These are phyloP conservation scores for Aradus depressus DNA, from an alignment of 2,888 invertebrate genomes.

Conservation along the genomic window DNA sequence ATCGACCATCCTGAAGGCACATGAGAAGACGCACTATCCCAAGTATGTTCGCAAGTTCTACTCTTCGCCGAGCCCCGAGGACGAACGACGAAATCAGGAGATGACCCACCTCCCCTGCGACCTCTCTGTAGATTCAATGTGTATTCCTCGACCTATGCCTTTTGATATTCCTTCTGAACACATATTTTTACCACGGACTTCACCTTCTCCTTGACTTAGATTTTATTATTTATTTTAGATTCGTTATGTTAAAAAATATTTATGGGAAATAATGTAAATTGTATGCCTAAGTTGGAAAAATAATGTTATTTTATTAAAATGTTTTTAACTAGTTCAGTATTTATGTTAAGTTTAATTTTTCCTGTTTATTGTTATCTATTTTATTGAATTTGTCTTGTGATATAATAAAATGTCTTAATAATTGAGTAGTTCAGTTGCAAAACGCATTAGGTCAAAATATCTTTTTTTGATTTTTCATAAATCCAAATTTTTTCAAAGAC, in stretches of 20 bases:
- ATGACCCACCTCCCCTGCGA: constrained; percentile 30
- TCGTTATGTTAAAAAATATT: constrained; percentile 7
- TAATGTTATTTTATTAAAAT: too few relatives aligned
- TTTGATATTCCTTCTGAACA: constrained; percentile 22
- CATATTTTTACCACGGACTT: constrained; percentile 26
- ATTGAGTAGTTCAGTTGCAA: too few relatives aligned
- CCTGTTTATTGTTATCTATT: too few relatives aligned
- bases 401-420: too few relatives aligned
- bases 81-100: constrained; percentile 44
- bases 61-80: constrained; percentile 55
- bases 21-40: constrained; percentile 86
- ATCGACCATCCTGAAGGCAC: constrained; percentile 81
- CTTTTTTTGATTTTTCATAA: too few relatives aligned
- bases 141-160: constrained; percentile 28
- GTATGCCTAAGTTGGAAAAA: too few relatives aligned
- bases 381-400: too few relatives aligned
- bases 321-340: too few relatives aligned
- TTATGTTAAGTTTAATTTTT: too few relatives aligned
- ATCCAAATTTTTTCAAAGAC: too few relatives aligned
- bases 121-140: constrained; percentile 32
- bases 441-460: too few relatives aligned
- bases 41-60: constrained; percentile 83
- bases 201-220: constrained; percentile 30
- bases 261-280: constrained; percentile 3
- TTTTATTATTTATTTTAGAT: constrained; percentile 22